Base-by-base conservation (phyloP, 2,888 invertebrate genomes). In the Microchrysa polita region DNA sequence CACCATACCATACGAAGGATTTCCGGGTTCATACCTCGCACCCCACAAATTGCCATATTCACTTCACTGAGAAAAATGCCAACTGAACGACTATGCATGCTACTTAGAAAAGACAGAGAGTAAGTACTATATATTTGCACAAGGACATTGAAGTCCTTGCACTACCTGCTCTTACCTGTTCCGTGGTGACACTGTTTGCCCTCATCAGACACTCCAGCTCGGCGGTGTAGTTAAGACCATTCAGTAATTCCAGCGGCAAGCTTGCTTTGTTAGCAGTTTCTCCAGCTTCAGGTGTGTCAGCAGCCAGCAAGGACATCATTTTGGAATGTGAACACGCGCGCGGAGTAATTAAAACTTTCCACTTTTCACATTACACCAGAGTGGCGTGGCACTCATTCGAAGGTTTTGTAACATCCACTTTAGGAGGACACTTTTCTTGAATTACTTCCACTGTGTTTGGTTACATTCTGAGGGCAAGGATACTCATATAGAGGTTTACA, bases 141-240 rank as follows among this genome's bases (percentile, higher is more conserved):
- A 34, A 34, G 27, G 27, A 34, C 27, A 34, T 34, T 34, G 27
- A 34, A 5, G 27, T 34, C 48, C 48, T 12, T 48, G 48, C 16
- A 12, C 48, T 48, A n/a, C 10, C 16, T 48, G 42, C 42, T n/a
- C 2, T 48, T 48, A 48, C 48, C 48, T 48, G 48, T 48, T 48
- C 48, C 4, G 10, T 48, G 48, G 4, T 12, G n/a, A n/a, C n/a
- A 10, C 48, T 48, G 48, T 48, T 48, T n/a, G 48, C 48, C 48
- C 12, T 48, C 48, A 48, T n/a, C 48, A 83, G 77, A 75, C 84
- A 84, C 77, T 81, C 79, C 75, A 83, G 78, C 75, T 84, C 83
- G 67, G 80, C 79, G 77, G 82, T 83, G 74, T 82, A 81, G 79
- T 81, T 81, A 77, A 74, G 60, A 53, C 34, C 18, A 20, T 72